Evolutionary conservation across 2,113 vertebrate genomes (phyloP).

Genomic region (Apodemus speciosus): DNA sequence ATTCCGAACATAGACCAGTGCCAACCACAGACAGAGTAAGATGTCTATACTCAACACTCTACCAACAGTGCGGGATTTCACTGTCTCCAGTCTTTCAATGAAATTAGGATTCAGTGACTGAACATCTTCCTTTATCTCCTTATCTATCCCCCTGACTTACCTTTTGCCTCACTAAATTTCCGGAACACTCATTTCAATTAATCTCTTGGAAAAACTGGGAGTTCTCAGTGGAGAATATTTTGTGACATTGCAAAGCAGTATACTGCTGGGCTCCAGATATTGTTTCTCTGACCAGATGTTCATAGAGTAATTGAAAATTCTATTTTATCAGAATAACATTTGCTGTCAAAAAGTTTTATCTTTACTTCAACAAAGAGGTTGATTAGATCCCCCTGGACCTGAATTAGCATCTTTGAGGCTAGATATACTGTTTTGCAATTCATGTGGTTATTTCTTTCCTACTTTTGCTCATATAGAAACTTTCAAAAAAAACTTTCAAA

Average conservation of each 20-base stretch:
- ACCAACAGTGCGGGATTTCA: conserved; percentile 52
- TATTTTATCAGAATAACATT: conserved; percentile 88
- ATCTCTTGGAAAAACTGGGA: conserved; percentile 65
- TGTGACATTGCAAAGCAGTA: conserved; percentile 69
- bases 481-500: conserved; percentile 67
- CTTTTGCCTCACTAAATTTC: conserved; percentile 65
- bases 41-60: conserved; percentile 48
- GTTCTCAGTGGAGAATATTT: conserved; percentile 76
- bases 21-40: neutral
- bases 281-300: conserved; percentile 84
- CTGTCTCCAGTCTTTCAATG: conserved; percentile 63
- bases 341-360: conserved; percentile 89
- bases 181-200: conserved; percentile 68
- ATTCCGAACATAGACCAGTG: rapidly evolving
- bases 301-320: conserved; percentile 88
- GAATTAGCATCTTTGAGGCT: conserved; percentile 87
- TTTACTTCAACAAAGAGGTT: conserved; percentile 88
- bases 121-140: conserved; percentile 54
- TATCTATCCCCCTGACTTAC: conserved; percentile 50
- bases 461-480: conserved; percentile 78
- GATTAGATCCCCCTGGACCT: conserved; percentile 86
- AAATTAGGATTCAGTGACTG: conserved; percentile 59
- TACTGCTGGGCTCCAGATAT: conserved; percentile 73
- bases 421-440: conserved; percentile 85
- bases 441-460: conserved; percentile 82